Evolutionary conservation across 2,113 vertebrate species (phyloP), one percentile per base, ranked within the genome.

Genomic region (Casuarius casuarius): DNA sequence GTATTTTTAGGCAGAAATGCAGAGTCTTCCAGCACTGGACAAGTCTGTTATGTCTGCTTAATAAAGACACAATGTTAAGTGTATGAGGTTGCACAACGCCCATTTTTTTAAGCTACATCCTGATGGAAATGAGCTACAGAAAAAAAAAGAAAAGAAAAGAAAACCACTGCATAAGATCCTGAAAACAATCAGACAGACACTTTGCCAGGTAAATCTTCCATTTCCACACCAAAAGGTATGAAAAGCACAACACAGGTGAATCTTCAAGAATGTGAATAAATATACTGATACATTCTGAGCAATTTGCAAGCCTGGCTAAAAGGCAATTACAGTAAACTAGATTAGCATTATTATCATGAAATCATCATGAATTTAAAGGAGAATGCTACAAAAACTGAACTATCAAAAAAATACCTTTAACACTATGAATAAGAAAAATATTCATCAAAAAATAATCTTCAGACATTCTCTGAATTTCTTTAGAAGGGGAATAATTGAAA

Each of bases 191-290:
- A 15, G 77, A 83, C 33, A 71, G 35, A 40, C 71, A 26, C 22
- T 49, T 74, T 59, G n/a, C 19, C 46, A 28, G 42, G 70, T 71
- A 82, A 20, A 33, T 88, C 40, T 66, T 58, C 14, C 61, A 1
- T 75, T 78, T 85, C 58, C n/a, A 51, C 38, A 42, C 15, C 2
- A 73, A 73, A 73, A 12, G 12, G 1, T 31, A 20, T 13, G 26
- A 90, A 75, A 20, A 76, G 25, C 70, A 48, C n/a, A 61, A 25
- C 0, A 0, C 33, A 67, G 9, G 25, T 66, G 10, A 63, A 38
- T 51, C 17, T 48, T 90, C n/a, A 58, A 40, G 76, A 82, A 40
- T 1, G 1, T 44, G n/a, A 48, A 2, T 67, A 61, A 59, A 76
- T 46, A 38, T 5, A 28, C 1, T 1, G 62, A 22, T 78, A 12